Percentiles rank a stretch among this genome's conserved stretches.
Evolutionary conservation across 2,888 invertebrate genomes (phyloP).

Genomic region (Gastrophysa polygoni): DNA sequence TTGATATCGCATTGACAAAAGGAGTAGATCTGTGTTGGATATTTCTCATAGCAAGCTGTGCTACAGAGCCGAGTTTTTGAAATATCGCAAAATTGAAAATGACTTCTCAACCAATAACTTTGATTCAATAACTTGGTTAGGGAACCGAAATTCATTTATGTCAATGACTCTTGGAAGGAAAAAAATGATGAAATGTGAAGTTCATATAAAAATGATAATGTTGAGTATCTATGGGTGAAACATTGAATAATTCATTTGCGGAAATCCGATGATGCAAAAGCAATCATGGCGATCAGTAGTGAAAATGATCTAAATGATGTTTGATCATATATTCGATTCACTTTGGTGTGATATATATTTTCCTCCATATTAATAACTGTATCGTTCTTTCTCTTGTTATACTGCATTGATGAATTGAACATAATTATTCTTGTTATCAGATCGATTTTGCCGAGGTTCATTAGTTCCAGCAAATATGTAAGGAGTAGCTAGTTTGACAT

Average conservation of each 20-base stretch:
- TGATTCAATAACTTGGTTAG: neutral
- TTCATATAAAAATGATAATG: neutral
- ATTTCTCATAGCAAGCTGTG: neutral
- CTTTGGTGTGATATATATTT: neutral
- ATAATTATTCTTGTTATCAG: neutral
- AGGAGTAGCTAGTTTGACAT: neutral
- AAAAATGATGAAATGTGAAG: neutral
- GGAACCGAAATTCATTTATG: neutral
- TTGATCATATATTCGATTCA: neutral
- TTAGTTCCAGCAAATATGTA: neutral
- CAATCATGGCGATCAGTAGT: neutral
- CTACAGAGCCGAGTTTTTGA: neutral
- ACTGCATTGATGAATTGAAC: neutral
- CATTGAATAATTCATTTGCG: neutral
- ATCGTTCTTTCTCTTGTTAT: neutral
- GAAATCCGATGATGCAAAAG: neutral
- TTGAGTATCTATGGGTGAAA: neutral
- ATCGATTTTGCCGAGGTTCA: neutral
- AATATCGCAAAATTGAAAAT: neutral
- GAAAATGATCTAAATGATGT: neutral
- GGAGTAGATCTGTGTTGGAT: neutral
- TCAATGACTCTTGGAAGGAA: neutral
- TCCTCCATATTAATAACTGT: no score
- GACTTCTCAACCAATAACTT: neutral
- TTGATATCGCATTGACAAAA: neutral